Percentiles rank a stretch among this genome's conserved stretches.
Evolutionary conservation across 2,113 vertebrate genomes (phyloP).

Genomic region (Turdus rufiventris): DNA sequence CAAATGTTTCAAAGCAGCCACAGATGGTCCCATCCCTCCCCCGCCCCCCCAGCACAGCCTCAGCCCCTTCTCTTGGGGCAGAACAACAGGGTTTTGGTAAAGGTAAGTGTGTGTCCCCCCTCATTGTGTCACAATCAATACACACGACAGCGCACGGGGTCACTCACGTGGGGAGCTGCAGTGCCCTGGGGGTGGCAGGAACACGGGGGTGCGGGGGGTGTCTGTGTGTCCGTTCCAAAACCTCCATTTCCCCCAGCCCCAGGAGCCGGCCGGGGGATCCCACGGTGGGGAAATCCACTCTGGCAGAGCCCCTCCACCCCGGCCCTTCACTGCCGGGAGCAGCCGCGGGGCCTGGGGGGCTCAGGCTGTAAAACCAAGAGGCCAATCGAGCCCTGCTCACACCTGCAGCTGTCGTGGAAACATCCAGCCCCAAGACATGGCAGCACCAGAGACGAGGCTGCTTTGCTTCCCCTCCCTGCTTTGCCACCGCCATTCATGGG

Average conservation of each 20-base stretch:
- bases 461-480: not conserved
- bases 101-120: not conserved
- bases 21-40: not conserved
- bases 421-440: not conserved
- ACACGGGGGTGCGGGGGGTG: not conserved
- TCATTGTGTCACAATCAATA: not conserved
- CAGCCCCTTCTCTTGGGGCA: not conserved
- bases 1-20: not conserved
- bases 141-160: not conserved
- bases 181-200: not conserved
- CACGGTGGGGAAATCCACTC: not conserved
- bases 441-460: not conserved
- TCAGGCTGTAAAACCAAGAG: not conserved
- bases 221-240: not conserved
- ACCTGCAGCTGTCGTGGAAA: not conserved
- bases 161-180: not conserved
- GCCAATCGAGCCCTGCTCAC: not conserved
- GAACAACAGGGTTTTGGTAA: slow-evolving; percentile 15
- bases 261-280: not conserved
- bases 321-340: not conserved
- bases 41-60: not conserved
- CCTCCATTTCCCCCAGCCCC: not conserved
- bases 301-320: not conserved
- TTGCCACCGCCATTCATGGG: not conserved
- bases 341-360: not conserved